phyloP scores from a whole-genome alignment of 2,113 vertebrate genomes.

The Platysternon megacephalum region DNA sequence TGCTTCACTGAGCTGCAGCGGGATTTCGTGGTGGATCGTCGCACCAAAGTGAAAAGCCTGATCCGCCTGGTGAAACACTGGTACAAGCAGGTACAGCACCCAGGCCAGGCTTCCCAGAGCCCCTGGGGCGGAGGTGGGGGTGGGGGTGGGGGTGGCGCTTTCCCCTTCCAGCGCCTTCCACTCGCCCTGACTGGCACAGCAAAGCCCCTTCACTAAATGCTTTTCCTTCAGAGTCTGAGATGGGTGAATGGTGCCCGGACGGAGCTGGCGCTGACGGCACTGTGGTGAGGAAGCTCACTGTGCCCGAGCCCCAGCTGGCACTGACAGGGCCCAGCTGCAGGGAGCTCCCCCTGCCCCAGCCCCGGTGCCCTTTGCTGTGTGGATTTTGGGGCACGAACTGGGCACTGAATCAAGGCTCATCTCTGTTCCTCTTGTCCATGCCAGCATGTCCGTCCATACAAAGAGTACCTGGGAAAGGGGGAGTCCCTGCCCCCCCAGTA shows the following conservation, averaged over 20 bases:
- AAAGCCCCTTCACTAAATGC: neutral
- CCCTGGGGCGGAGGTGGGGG: neutral
- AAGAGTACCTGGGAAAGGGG: neutral
- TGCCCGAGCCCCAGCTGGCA: neutral
- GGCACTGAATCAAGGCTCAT: neutral
- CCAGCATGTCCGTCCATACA: neutral
- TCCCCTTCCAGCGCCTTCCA: too few species aligned
- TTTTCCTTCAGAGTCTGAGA: neutral
- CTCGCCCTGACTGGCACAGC: too few species aligned
- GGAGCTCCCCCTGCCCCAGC: neutral
- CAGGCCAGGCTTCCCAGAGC: rapidly evolving
- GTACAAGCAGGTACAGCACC: slow-evolving; percentile 41
- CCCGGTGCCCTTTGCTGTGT: neutral
- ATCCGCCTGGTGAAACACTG: slow-evolving; percentile 62
- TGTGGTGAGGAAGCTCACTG: neutral
- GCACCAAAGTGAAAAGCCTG: slow-evolving; percentile 61
- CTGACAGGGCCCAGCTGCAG: neutral
- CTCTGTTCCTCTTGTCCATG: neutral
- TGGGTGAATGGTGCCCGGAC: neutral
- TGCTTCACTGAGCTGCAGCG: slow-evolving; percentile 66
- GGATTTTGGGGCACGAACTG: neutral
- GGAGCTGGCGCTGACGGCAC: rapidly evolving
- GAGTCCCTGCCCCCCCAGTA: slow-evolving; percentile 50
- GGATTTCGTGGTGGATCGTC: slow-evolving; percentile 10
- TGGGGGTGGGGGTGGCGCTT: rapidly evolving